Percentiles rank a stretch among this genome's conserved stretches.
Evolutionary conservation across 2,113 vertebrate genomes (phyloP).

Genomic region (Melanerpes aurifrons): DNA sequence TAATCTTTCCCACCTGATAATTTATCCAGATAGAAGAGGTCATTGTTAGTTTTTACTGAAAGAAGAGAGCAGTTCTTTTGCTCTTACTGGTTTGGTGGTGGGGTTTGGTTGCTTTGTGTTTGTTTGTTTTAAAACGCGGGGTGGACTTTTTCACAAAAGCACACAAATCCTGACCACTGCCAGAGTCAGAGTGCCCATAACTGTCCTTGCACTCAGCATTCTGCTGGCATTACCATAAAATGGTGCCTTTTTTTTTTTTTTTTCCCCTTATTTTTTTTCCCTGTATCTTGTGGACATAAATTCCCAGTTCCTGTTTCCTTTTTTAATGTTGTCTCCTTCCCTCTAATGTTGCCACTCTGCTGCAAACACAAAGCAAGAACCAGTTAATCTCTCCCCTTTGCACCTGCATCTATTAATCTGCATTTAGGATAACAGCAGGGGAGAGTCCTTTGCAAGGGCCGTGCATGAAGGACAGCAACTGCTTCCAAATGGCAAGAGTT

Average conservation of each 20-base stretch:
- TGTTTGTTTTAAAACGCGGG: not conserved
- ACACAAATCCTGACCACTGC: not conserved
- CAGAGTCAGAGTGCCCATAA: not conserved
- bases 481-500: not conserved
- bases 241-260: not conserved
- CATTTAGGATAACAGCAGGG: not conserved
- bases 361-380: slow-evolving; percentile 1
- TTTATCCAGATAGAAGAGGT: not conserved
- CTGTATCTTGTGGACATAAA: not conserved
- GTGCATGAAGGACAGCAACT: not conserved
- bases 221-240: not conserved
- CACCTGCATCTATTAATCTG: not conserved
- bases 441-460: not conserved
- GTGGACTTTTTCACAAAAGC: not conserved
- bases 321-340: not conserved
- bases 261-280: not conserved
- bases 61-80: not conserved
- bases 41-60: not conserved
- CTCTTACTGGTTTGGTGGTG: not conserved
- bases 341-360: not conserved
- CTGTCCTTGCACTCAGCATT: not conserved
- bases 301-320: not conserved
- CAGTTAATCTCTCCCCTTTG: not conserved
- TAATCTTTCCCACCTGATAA: slow-evolving; percentile 17
- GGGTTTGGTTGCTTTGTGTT: not conserved